phyloP scores from a whole-genome alignment of 92 coral and sea anemone genomes.

The Isaurus tuberculatus region DNA sequence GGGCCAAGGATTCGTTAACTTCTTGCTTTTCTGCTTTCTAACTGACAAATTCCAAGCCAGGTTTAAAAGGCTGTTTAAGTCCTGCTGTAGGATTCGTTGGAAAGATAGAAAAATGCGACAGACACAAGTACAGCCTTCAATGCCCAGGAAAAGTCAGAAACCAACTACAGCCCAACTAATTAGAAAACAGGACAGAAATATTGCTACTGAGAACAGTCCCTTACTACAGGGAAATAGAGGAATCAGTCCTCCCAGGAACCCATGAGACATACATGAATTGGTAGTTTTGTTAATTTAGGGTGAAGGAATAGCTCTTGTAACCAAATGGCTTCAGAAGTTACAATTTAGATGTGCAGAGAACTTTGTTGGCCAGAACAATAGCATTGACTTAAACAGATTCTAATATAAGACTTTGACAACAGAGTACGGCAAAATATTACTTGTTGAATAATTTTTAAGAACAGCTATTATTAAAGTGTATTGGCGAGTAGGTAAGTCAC shows the following conservation, averaged over 20 bases:
- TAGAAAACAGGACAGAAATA: background rate
- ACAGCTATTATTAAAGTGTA: no score
- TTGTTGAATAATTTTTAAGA: no score
- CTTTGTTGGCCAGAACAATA: no score
- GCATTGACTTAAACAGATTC: no score
- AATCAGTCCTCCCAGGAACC: background rate
- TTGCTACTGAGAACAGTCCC: slow-evolving; percentile 6
- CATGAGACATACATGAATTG: background rate
- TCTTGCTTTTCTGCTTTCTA: slow-evolving; percentile 84
- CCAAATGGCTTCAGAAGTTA: no score
- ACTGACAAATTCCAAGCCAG: slow-evolving; percentile 80
- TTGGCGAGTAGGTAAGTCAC: no score
- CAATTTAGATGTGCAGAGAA: no score
- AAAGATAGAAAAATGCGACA: background rate
- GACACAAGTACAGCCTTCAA: background rate
- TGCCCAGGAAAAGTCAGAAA: background rate
- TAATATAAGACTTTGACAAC: no score
- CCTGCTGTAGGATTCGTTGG: background rate
- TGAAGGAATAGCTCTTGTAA: no score
- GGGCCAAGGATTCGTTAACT: slow-evolving; percentile 88
- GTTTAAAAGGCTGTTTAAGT: slow-evolving; percentile 21
- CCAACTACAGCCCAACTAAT: background rate
- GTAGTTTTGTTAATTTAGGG: no score
- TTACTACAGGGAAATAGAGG: background rate
- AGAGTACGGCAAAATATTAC: no score